Percentiles rank a stretch among this genome's conserved stretches.
phyloP scores from a whole-genome alignment of 2,113 vertebrate genomes.

The Vombatus ursinus region DNA sequence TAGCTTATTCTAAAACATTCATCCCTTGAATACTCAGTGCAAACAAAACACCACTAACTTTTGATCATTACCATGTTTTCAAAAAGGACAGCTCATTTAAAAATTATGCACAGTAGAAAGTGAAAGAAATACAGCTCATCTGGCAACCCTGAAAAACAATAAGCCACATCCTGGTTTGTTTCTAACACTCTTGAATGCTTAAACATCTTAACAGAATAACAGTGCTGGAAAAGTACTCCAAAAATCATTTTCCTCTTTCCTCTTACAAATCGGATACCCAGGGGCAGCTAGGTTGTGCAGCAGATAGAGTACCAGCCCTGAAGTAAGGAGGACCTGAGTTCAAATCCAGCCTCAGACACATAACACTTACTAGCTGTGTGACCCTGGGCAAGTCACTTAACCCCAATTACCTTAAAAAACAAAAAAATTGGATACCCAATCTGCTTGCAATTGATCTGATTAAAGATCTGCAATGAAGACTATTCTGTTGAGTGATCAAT shows the following conservation, averaged over 20 bases:
- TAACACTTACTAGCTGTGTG: too few relatives aligned
- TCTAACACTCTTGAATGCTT: neutral
- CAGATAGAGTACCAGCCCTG: too few relatives aligned
- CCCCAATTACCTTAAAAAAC: too few relatives aligned
- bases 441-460: neutral
- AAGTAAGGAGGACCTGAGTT: too few relatives aligned
- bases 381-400: too few relatives aligned
- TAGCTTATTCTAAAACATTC: neutral
- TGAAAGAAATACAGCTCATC: neutral
- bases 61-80: neutral
- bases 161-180: neutral
- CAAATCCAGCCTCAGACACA: too few relatives aligned
- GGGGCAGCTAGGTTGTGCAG: too few relatives aligned
- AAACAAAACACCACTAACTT: neutral
- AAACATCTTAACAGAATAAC: slow-evolving; percentile 5
- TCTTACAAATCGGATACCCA: neutral
- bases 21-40: neutral
- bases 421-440: neutral
- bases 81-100: neutral
- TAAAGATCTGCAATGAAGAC: neutral
- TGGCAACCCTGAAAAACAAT: neutral
- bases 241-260: neutral
- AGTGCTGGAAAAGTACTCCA: neutral
- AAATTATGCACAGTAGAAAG: neutral
- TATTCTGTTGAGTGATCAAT: neutral